Conservation (phyloP, 2,888 invertebrate species). For the Trachelus troglodyta region DNA sequence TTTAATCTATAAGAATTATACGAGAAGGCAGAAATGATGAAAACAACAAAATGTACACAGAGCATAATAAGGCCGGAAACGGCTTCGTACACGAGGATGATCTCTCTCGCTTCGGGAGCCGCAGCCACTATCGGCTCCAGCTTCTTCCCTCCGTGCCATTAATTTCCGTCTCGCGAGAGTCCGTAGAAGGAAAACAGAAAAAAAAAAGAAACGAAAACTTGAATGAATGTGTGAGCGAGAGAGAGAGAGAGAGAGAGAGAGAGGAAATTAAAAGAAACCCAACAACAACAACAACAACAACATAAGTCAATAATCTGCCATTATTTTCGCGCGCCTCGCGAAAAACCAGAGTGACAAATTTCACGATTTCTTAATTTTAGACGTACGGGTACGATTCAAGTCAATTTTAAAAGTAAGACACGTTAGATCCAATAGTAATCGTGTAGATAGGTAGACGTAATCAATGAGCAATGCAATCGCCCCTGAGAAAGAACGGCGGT, state of each 20-base stretch:
- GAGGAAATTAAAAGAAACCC: slow-evolving; percentile 10
- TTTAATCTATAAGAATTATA: too few relatives aligned
- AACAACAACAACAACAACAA: slow-evolving; percentile 13
- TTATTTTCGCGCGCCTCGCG: too few relatives aligned
- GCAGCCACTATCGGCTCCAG: too few relatives aligned
- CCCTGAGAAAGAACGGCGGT: slow-evolving; percentile 21
- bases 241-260: slow-evolving; percentile 12
- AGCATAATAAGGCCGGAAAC: too few relatives aligned
- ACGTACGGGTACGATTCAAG: slow-evolving; percentile 32
- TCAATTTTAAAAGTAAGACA: slow-evolving; percentile 46
- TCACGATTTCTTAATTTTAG: neutral
- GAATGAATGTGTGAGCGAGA: neutral
- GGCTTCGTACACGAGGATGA: too few relatives aligned
- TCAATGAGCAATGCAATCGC: slow-evolving; percentile 33
- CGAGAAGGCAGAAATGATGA: too few relatives aligned
- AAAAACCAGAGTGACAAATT: neutral
- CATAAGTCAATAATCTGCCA: neutral
- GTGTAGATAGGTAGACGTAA: slow-evolving; percentile 20
- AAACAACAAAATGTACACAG: too few relatives aligned
- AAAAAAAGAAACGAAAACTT: neutral
- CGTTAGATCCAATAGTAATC: slow-evolving; percentile 5
- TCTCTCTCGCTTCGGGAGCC: too few relatives aligned
- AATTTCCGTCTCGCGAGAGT: too few relatives aligned
- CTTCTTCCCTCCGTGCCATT: too few relatives aligned
- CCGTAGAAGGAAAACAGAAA: neutral